phyloP scores from a whole-genome alignment of 2,888 invertebrate species.

The Caenorhabditis zanzibari region DNA sequence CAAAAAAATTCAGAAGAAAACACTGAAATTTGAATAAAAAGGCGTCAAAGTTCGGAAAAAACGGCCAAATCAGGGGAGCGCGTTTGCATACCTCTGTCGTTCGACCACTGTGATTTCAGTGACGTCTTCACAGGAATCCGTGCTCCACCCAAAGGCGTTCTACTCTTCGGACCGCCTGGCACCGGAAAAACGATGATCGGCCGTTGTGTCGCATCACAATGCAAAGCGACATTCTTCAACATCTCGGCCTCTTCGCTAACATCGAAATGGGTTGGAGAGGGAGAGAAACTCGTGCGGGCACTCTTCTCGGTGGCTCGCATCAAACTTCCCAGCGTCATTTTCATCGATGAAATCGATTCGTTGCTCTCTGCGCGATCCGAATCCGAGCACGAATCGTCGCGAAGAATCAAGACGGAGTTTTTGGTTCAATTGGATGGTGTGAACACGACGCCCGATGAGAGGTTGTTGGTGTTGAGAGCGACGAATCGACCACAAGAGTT shows the following conservation, averaged over 20 bases:
- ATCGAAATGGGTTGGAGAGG: conserved; percentile 98
- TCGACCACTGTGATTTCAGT: too few species aligned
- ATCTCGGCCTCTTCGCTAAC: conserved; percentile 96
- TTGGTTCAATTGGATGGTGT: conserved; percentile 91
- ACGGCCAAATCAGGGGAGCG: too few species aligned
- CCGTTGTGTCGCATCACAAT: conserved; percentile 96
- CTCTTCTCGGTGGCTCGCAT: conserved; percentile 92
- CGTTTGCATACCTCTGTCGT: too few species aligned
- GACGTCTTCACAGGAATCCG: conserved; percentile 87
- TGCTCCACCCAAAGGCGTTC: conserved; percentile 94
- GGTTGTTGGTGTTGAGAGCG: conserved; percentile 94
- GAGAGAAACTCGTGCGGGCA: conserved; percentile 97
- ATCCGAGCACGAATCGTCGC: conserved; percentile 94
- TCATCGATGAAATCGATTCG: conserved; percentile 97
- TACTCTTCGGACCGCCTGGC: conserved; percentile 97
- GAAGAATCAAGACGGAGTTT: conserved; percentile 97
- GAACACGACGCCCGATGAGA: conserved; percentile 88
- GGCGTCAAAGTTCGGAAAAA: too few species aligned
- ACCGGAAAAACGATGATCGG: conserved; percentile 97
- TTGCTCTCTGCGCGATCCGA: conserved; percentile 92
- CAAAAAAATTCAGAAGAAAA: too few species aligned
- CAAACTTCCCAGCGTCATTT: conserved; percentile 94
- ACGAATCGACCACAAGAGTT: conserved; percentile 98
- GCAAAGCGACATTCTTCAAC: conserved; percentile 96
- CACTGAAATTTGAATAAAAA: too few species aligned